phyloP scores from a whole-genome alignment of 1,140 invertebrate genomes.

The Ptiloglossa arizonensis region DNA sequence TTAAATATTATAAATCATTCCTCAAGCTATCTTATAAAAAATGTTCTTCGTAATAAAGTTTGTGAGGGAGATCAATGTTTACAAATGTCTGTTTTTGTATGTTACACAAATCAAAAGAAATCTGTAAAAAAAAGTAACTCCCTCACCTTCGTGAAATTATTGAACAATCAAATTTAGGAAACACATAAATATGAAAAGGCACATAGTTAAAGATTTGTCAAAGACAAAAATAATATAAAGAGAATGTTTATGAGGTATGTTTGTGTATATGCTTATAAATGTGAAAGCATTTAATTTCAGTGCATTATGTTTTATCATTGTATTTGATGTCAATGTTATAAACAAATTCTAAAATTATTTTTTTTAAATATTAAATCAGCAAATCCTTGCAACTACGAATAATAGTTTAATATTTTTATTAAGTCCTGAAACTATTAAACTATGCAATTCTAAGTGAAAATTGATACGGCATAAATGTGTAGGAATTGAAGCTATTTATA shows the following conservation, averaged over 20 bases:
- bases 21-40: background rate
- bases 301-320: conserved; percentile 7
- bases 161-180: background rate
- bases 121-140: background rate
- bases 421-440: background rate
- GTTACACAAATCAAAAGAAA: too few species aligned
- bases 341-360: background rate
- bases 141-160: background rate
- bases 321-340: conserved; percentile 8
- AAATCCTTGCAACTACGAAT: background rate
- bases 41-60: too few species aligned
- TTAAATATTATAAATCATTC: background rate
- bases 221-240: background rate
- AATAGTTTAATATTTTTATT: conserved; percentile 1
- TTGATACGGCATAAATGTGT: conserved; percentile 1
- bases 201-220: background rate
- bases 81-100: background rate
- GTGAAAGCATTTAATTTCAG: background rate
- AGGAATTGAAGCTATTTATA: conserved; percentile 3
- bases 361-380: background rate
- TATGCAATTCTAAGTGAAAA: conserved; percentile 8
- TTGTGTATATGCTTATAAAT: background rate
- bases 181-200: background rate
- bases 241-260: background rate
- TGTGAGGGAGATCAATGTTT: too few species aligned